Base-by-base conservation (phyloP, 2,797 vertebrate genomes). In the Pangasius sanitwongsei region DNA sequence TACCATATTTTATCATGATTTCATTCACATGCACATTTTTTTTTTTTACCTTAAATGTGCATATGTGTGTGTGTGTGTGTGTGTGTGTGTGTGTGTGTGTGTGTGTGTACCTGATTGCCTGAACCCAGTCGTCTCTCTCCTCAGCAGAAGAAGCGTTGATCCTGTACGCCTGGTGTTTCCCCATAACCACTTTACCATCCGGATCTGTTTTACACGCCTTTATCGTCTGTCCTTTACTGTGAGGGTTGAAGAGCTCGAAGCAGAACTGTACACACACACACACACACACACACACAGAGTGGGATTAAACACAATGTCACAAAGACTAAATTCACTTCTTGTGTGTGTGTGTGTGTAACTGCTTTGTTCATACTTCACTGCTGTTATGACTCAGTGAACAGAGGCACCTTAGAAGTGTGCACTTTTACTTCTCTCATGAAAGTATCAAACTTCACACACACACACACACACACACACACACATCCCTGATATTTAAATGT, bases 201-300 rank as follows among this genome's bases (percentile, higher is more conserved):
- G 95, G 97, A 1, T 97, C 97, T 0, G 97, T 98, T 95, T 99
- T 99, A 93, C 98, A 99, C 34, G 98, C 98, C 93, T 99, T 99
- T 88, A 99, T 97, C 92, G 97, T 98, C 93, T 98, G 97, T 37
- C 98, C 98, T 92, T 96, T 96, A 93, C 94, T 95, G 88, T 94
- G 94, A 50, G 96, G 94, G 92, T 95, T 97, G 90, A 95, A 98
- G 89, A 99, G 94, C 94, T 99, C 98, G 92, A 99, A 96, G 90
- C 98, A 98, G 89, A 96, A 97, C 98, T 98, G 93, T 84, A 65
- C 78, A 89, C 89, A 94, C 91, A 94, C 91, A 92, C 48, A 92
- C 28, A 84, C 37, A 77, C 41, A 87, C 69, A 82, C 44, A 34
- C 65, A 69, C 12, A 69, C n/a, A 34, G n/a, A 34, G 50, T 13